Percentiles rank a stretch among this genome's conserved stretches.
These are phyloP conservation scores for Drosophila tripunctata DNA, from an alignment of 2,888 invertebrate species.

Conservation along the genomic window DNA sequence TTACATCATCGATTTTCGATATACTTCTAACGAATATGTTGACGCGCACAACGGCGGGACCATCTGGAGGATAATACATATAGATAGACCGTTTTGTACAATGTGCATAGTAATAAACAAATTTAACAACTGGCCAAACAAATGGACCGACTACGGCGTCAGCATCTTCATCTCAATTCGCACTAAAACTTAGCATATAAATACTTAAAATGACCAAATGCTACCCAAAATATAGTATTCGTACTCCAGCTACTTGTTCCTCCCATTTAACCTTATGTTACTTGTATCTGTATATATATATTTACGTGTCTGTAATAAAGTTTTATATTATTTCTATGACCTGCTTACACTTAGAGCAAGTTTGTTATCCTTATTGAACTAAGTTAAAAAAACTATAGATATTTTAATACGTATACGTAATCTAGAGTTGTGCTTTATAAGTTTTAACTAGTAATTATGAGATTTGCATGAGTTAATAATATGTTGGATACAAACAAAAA, in stretches of 20 bases:
- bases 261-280: constrained; percentile 28
- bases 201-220: constrained; percentile 41
- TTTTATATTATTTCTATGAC: constrained; percentile 50
- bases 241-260: constrained; percentile 7
- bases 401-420: constrained; percentile 27
- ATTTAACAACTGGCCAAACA: constrained; percentile 60
- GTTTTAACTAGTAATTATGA: constrained; percentile 1
- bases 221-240: constrained; percentile 5
- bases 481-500: background rate
- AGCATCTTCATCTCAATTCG: constrained; percentile 31
- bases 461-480: constrained; percentile 11
- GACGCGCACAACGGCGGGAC: constrained; percentile 97
- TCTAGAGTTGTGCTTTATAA: constrained; percentile 6
- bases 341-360: constrained; percentile 49
- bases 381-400: constrained; percentile 45
- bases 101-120: constrained; percentile 53
- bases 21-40: constrained; percentile 99
- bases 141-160: constrained; percentile 23
- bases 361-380: constrained; percentile 47
- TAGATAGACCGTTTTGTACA: constrained; percentile 70
- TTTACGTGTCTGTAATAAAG: constrained; percentile 62
- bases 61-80: constrained; percentile 87
- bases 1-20: constrained; percentile 99
- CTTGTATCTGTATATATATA: background rate
- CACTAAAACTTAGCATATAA: constrained; percentile 53